These are phyloP conservation scores for Zaprionus gabonicus DNA, from an alignment of 1,140 invertebrate genomes.

Conservation along the genomic window DNA sequence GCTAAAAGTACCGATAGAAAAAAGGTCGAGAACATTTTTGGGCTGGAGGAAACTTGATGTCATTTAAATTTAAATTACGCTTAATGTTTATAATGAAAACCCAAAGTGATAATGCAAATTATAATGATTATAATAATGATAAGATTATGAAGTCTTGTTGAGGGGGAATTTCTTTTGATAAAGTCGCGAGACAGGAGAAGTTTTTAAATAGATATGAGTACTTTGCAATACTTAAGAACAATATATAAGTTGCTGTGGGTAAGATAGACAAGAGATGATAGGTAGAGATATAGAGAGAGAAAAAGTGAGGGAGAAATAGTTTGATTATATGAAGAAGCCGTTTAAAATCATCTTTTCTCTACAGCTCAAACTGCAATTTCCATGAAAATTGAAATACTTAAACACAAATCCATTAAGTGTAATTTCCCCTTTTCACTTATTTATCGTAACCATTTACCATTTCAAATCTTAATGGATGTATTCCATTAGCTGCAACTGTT, in stretches of 20 bases:
- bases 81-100: constrained; percentile 2
- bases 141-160: not conserved
- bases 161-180: not conserved
- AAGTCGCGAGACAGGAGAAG: not conserved
- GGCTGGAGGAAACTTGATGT: not conserved
- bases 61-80: constrained; percentile 1
- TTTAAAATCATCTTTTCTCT: not conserved
- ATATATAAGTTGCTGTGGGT: too few species aligned
- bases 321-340: too few species aligned
- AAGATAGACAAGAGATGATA: not conserved
- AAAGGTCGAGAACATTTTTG: not conserved
- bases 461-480: not conserved
- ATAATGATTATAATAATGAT: constrained; percentile 11
- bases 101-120: not conserved
- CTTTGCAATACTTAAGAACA: too few species aligned
- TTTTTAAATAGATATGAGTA: not conserved
- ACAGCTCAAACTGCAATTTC: not conserved
- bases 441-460: too few species aligned
- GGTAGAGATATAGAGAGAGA: not conserved
- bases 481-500: not conserved
- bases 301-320: not conserved
- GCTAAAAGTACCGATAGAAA: not conserved
- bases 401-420: not conserved
- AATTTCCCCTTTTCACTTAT: too few species aligned
- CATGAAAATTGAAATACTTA: not conserved